Conservation (phyloP, 1,140 invertebrate genomes). For the Drosophila suzukii region DNA sequence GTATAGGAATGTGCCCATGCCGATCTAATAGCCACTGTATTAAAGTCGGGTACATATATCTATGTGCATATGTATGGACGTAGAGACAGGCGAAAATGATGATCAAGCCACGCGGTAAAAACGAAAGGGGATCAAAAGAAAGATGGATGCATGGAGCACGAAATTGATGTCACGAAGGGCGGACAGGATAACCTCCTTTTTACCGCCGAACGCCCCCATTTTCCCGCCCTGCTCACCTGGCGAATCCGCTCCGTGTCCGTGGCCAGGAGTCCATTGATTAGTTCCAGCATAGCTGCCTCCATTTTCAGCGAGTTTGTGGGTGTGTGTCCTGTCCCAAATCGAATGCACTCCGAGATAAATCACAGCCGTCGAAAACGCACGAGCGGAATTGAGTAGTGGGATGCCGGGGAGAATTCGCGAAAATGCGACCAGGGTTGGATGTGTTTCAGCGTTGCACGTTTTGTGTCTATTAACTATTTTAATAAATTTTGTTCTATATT, state of each 20-base stretch:
- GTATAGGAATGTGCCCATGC: constrained; percentile 49
- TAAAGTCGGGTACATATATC: constrained; percentile 6
- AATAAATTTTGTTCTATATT: neutral
- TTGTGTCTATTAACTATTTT: neutral
- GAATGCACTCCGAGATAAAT: neutral
- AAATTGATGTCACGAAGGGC: neutral
- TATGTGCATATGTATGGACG: neutral
- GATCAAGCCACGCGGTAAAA: constrained; percentile 17
- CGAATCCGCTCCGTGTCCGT: constrained; percentile 84
- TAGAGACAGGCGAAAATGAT: neutral
- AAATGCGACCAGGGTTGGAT: constrained; percentile 6
- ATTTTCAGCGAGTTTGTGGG: constrained; percentile 18
- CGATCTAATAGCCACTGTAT: constrained; percentile 13
- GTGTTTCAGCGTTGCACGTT: constrained; percentile 14
- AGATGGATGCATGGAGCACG: neutral
- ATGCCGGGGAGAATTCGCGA: constrained; percentile 27
- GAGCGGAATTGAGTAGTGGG: neutral
- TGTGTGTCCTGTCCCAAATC: neutral
- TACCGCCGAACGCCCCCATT: neutral
- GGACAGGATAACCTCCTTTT: constrained; percentile 31
- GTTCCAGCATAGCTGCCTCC: constrained; percentile 56
- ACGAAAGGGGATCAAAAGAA: neutral
- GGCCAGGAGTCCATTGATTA: constrained; percentile 72
- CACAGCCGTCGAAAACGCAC: neutral
- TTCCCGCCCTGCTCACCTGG: constrained; percentile 84